Evolutionary conservation across 2,113 vertebrate species (phyloP).

Genomic region (Hippocampus barbouri): DNA sequence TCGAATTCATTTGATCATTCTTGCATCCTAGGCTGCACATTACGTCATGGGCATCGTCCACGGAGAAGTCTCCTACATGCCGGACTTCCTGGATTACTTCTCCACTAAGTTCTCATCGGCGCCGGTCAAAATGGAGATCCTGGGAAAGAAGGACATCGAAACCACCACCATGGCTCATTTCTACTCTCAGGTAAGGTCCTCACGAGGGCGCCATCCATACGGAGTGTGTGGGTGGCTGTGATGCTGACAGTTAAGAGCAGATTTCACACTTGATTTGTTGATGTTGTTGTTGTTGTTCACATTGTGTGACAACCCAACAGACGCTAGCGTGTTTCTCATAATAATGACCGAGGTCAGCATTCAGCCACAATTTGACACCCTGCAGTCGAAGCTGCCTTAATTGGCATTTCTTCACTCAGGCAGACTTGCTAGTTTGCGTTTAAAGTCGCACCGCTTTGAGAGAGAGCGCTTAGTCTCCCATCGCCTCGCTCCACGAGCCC

Average conservation of each 20-base stretch:
- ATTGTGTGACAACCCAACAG: background rate
- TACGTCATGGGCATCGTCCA: constrained; percentile 97
- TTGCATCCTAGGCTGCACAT: constrained; percentile 76
- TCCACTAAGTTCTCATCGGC: constrained; percentile 93
- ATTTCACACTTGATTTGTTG: too few relatives aligned
- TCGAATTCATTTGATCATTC: background rate
- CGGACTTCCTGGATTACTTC: constrained; percentile 98
- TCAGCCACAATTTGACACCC: background rate
- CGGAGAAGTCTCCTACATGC: constrained; percentile 91
- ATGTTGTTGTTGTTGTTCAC: background rate
- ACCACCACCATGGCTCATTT: constrained; percentile 98
- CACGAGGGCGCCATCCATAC: too few relatives aligned
- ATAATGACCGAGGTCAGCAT: too few relatives aligned
- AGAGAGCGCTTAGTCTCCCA: background rate
- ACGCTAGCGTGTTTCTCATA: background rate
- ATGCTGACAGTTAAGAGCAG: background rate
- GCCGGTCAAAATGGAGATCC: constrained; percentile 98
- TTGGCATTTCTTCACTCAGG: background rate
- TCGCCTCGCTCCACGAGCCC: background rate
- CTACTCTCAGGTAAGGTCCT: constrained; percentile 86
- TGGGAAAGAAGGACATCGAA: constrained; percentile 99
- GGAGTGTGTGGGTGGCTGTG: background rate
- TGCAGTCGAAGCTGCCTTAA: background rate
- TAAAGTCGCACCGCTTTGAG: background rate
- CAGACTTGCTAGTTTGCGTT: background rate